phyloP scores from a whole-genome alignment of 2,888 invertebrate genomes.

The Tanytarsus gracilentus region DNA sequence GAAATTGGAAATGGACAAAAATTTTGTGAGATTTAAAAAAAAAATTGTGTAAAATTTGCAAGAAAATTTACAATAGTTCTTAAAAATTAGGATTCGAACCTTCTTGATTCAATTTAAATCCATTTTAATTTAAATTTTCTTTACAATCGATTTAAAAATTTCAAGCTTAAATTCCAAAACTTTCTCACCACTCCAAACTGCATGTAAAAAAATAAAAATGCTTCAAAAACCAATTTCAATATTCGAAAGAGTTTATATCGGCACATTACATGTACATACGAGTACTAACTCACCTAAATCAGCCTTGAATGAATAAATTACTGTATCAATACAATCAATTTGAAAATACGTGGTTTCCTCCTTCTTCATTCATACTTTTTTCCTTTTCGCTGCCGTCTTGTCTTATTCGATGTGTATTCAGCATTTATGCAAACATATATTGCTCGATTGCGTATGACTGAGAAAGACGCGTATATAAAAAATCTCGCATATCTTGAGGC shows the following conservation, averaged over 20 bases:
- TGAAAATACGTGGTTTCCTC: slow-evolving; percentile 6
- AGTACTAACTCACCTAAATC: slow-evolving; percentile 10
- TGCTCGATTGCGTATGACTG: background rate
- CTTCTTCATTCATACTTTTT: background rate
- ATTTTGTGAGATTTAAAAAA: too few relatives aligned
- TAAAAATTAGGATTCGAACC: too few relatives aligned
- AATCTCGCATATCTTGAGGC: background rate
- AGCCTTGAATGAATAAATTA: slow-evolving; percentile 12
- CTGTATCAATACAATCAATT: slow-evolving; percentile 12
- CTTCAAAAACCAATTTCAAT: background rate
- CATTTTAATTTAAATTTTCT: too few relatives aligned
- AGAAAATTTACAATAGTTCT: too few relatives aligned
- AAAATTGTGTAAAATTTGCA: too few relatives aligned
- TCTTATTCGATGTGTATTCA: background rate
- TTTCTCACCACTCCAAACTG: too few relatives aligned
- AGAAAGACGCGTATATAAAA: background rate
- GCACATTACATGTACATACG: too few relatives aligned
- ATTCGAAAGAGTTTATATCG: background rate
- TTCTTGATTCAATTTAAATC: too few relatives aligned
- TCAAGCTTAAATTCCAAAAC: too few relatives aligned
- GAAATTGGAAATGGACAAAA: too few relatives aligned
- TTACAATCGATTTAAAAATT: too few relatives aligned
- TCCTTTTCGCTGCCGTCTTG: background rate
- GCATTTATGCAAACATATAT: background rate
- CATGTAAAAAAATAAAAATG: background rate